These are phyloP conservation scores for Misgurnus mizolepis DNA, from an alignment of 2,113 vertebrate genomes.

Conservation along the genomic window DNA sequence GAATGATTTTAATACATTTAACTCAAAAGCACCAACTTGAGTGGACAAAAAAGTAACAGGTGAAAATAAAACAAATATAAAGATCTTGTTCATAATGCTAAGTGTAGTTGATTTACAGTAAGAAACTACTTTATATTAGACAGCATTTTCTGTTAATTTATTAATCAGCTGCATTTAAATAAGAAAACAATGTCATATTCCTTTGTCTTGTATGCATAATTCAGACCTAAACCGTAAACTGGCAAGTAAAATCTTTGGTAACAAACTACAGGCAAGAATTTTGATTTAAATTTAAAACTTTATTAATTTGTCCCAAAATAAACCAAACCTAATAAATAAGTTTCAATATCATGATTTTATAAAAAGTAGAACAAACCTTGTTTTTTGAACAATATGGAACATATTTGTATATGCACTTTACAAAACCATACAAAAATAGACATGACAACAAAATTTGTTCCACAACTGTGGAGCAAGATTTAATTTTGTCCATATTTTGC, in stretches of 20 bases:
- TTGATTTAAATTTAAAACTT: slow-evolving; percentile 24
- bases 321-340: slow-evolving; percentile 44
- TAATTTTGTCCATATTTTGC: too few relatives aligned
- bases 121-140: too few relatives aligned
- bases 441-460: background rate
- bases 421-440: slow-evolving; percentile 34
- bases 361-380: slow-evolving; percentile 8
- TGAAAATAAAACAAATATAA: too few relatives aligned
- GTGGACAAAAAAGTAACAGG: too few relatives aligned
- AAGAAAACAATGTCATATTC: too few relatives aligned
- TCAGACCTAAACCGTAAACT: background rate
- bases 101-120: too few relatives aligned
- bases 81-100: too few relatives aligned
- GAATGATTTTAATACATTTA: too few relatives aligned
- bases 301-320: slow-evolving; percentile 18
- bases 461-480: background rate
- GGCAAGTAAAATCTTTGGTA: background rate
- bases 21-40: too few relatives aligned
- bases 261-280: background rate
- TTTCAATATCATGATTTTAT: slow-evolving; percentile 1
- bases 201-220: too few relatives aligned
- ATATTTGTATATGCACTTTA: slow-evolving; percentile 15
- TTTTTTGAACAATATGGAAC: background rate
- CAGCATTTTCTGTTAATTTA: too few relatives aligned
- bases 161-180: too few relatives aligned